Base-by-base conservation (phyloP, 2,113 vertebrate genomes). In the Ceyx melanurus region DNA sequence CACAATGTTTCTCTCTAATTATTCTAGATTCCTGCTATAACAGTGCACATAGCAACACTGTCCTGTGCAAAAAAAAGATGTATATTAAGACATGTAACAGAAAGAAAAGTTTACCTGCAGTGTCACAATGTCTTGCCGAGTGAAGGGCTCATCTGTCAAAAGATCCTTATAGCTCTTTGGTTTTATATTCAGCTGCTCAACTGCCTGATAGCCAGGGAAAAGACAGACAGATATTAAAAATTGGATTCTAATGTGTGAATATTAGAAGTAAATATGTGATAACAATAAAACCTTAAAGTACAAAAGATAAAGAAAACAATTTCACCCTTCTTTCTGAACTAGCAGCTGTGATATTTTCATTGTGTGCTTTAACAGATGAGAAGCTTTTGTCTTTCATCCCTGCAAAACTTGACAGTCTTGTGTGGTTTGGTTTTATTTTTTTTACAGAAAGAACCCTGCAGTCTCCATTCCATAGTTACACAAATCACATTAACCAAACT, bases 181-280 rank as follows among this genome's bases (percentile, higher is more conserved):
- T 94, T 99, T 99, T 91, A 99, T 98, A 92, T 99, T 99, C 74
- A 99, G 98, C 95, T 99, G 98, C 75, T 99, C 99, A 31, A 99
- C 98, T 4, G 98, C 98, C 98, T 99, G 77, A 31, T 5, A 66
- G 68, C 31, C 73, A 81, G 29, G 29, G 19, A 37, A 83, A 75
- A 70, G 16, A 40, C 26, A 70, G 29, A 48, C 5, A 70, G 29
- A 48, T 1, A 48, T 12, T n/a, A 72, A 86, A 91, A 68, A 33
- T 1, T 3, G 1, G 20, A 58, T 51, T 26, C 8, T 80, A 13
- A 11, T 3, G 14, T 9, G 15, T 14, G 58, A 77, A 68, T 53
- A 74, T 21, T 51, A 50, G 35, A 79, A 62, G n/a, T 20, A 80
- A 46, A 48, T 31, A 53, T 1, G 26, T 8, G 23, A 43, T 28